Evolutionary conservation across 2,113 vertebrate genomes (phyloP).

Genomic region (Mungos mungo): DNA sequence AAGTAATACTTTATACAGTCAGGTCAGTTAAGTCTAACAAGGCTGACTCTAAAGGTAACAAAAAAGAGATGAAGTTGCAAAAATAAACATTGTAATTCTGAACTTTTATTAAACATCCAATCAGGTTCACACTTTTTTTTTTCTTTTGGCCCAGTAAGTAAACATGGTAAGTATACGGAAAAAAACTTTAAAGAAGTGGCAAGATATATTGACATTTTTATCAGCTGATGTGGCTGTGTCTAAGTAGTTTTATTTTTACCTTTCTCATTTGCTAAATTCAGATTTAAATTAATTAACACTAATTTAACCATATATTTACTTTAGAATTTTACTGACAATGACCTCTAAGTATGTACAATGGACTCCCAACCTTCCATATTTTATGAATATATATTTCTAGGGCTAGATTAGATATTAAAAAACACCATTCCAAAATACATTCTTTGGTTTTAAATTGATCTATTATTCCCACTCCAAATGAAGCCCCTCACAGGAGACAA

Average conservation of each 20-base stretch:
- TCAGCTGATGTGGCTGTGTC: background rate
- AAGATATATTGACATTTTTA: background rate
- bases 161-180: background rate
- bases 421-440: background rate
- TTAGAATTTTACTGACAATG: slow-evolving; percentile 1
- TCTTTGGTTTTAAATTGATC: background rate
- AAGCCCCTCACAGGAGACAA: background rate
- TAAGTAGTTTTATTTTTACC: slow-evolving; percentile 23
- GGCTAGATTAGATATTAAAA: background rate
- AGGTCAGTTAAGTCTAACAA: slow-evolving; percentile 68
- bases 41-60: slow-evolving; percentile 62
- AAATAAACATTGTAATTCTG: background rate
- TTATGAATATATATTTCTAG: slow-evolving; percentile 11
- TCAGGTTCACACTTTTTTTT: background rate
- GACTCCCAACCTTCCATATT: background rate
- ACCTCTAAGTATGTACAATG: background rate
- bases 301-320: background rate
- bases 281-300: slow-evolving; percentile 26
- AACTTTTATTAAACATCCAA: background rate
- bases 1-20: slow-evolving; percentile 69
- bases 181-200: background rate
- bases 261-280: background rate
- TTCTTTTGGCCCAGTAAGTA: background rate
- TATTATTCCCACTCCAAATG: slow-evolving; percentile 40
- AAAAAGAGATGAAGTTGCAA: background rate